Base-by-base conservation (phyloP, 2,888 invertebrate genomes). In the Diarsia rubi region DNA sequence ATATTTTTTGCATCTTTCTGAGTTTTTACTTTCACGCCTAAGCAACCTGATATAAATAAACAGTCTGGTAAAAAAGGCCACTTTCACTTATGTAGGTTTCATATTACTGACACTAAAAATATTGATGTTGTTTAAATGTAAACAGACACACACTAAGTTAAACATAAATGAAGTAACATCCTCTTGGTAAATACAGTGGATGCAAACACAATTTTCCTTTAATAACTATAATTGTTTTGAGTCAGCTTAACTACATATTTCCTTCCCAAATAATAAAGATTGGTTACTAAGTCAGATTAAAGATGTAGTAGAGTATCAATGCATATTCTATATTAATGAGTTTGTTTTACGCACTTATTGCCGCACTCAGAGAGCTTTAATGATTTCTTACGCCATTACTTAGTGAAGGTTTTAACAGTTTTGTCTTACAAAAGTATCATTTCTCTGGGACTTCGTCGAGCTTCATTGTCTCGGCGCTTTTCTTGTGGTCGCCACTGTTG, bases 161-260 rank as follows among this genome's bases (percentile, higher is more conserved):
- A 16, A 42, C 19, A 45, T 52, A 57, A 27, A 59, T 57, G 45
- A 27, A 73, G 42, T 67, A 42, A 68, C 67, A 63, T 73, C 67
- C 73, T 73, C 21, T 62, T 63, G 9, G 21, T 67, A 65, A 52
- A 67, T 52, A 24, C 52, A 54, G n/a, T 60, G 31, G 69, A 19
- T 54, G 74, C 79, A 79, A 74, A 59, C 65, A 49, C 19, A 27
- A 52, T 60, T 45, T 69, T 3, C 64, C 19, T 45, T 11, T 57
- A 64, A 49, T 52, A 69, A 1, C n/a, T 69, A 24, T 57, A 54
- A 63, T 77, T 49, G 16, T 77, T 60, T 31, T 14, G 63, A 31
- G 27, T 49, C 47, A 47, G 37, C 24, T 31, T 75, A 75, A 75
- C 21, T 37, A 60, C 24, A 45, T 14, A 66, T 31, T 66, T 75